These are phyloP conservation scores for Idris sp. DNA, from an alignment of 1,140 invertebrate species.

Conservation along the genomic window DNA sequence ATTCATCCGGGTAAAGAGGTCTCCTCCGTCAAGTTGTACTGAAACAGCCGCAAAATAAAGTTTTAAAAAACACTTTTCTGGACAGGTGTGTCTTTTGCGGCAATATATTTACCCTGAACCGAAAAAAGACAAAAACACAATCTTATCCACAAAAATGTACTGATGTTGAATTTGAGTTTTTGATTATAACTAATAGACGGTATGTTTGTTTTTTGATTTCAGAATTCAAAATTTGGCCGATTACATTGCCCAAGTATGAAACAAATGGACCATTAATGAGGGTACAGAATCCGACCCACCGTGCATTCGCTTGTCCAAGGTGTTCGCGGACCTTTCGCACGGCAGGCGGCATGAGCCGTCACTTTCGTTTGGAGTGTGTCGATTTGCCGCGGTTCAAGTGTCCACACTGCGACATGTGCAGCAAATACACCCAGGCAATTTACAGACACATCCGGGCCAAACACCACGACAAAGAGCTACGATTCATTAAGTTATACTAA, in stretches of 20 bases:
- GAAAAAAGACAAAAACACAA: too few relatives aligned
- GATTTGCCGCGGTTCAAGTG: slow-evolving; percentile 81
- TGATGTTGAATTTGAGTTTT: too few relatives aligned
- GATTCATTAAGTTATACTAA: slow-evolving; percentile 57
- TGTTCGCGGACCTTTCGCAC: slow-evolving; percentile 80
- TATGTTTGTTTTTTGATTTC: slow-evolving; percentile 66
- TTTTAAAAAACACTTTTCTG: slow-evolving; percentile 31
- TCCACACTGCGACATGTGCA: slow-evolving; percentile 77
- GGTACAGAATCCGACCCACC: too few relatives aligned
- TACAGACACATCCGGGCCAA: slow-evolving; percentile 72
- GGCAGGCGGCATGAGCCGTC: slow-evolving; percentile 81
- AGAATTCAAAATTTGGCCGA: slow-evolving; percentile 66
- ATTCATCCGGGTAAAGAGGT: slow-evolving; percentile 67
- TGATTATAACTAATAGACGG: slow-evolving; percentile 39
- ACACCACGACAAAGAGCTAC: slow-evolving; percentile 44
- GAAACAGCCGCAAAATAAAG: too few relatives aligned
- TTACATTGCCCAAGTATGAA: slow-evolving; percentile 58
- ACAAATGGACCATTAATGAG: slow-evolving; percentile 2
- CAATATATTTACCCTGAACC: slow-evolving; percentile 6
- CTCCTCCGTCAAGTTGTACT: slow-evolving; percentile 65
- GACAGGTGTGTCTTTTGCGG: slow-evolving; percentile 40
- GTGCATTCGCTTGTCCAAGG: slow-evolving; percentile 77
- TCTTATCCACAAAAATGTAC: too few relatives aligned
- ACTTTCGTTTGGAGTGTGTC: slow-evolving; percentile 81
- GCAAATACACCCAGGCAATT: slow-evolving; percentile 77